These are phyloP conservation scores for Podocnemis expansa DNA, from an alignment of 2,113 vertebrate genomes.

Conservation along the genomic window DNA sequence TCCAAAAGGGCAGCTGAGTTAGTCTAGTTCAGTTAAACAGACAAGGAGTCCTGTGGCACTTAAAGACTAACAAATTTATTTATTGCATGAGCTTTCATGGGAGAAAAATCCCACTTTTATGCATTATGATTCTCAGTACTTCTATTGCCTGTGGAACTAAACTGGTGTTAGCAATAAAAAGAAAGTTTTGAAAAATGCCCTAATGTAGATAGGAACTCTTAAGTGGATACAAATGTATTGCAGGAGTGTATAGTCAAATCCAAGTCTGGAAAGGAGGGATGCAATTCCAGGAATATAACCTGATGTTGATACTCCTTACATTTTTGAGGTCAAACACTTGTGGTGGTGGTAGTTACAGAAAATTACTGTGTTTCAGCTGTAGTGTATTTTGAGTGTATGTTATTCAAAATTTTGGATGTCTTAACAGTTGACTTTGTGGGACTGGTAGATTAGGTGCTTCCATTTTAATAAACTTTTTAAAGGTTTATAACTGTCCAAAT, in stretches of 20 bases:
- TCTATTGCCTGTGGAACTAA: neutral
- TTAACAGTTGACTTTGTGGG: neutral
- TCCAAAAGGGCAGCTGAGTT: too few species aligned
- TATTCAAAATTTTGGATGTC: neutral
- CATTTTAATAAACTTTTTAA: neutral
- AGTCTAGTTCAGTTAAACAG: too few species aligned
- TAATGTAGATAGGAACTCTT: neutral
- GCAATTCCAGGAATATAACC: neutral
- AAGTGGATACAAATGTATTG: neutral
- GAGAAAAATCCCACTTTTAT: too few species aligned
- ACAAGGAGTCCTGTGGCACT: too few species aligned
- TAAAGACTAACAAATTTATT: too few species aligned
- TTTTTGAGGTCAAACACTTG: neutral
- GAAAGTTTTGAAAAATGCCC: neutral
- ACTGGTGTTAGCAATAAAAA: neutral
- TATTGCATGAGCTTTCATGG: too few species aligned
- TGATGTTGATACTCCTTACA: neutral
- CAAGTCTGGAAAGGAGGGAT: neutral
- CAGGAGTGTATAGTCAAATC: neutral
- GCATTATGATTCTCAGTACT: neutral
- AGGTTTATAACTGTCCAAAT: neutral
- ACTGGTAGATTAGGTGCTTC: neutral
- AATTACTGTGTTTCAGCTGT: neutral
- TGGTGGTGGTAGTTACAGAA: neutral
- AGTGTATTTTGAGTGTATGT: accelerated